These are phyloP conservation scores for Tinamus major DNA, from an alignment of 2,797 vertebrate species.

Conservation along the genomic window DNA sequence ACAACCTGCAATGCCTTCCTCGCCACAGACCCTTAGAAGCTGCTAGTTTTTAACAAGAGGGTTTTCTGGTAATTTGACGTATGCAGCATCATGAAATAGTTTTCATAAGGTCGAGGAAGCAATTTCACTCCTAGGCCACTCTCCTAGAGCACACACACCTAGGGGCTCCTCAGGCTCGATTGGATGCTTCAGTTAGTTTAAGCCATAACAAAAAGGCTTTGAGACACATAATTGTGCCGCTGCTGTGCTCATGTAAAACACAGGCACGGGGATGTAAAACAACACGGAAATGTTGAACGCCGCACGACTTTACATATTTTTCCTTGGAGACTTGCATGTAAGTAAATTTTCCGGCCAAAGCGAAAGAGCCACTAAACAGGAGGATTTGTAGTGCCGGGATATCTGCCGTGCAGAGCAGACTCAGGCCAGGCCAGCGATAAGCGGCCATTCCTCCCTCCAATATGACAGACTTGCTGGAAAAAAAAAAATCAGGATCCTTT, in stretches of 20 bases:
- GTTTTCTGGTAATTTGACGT: not conserved
- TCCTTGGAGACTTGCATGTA: not conserved
- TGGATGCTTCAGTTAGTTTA: not conserved
- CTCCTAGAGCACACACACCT: not conserved
- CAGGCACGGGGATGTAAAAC: not conserved
- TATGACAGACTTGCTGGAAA: not conserved
- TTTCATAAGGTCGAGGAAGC: not conserved
- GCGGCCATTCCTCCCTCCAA: not conserved
- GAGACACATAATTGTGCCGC: not conserved
- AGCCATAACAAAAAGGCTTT: not conserved
- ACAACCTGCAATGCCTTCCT: not conserved
- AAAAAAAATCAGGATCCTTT: not conserved
- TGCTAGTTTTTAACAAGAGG: not conserved
- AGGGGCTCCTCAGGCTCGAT: not conserved
- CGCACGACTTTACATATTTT: not conserved
- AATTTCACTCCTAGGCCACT: not conserved
- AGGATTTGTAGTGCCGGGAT: not conserved
- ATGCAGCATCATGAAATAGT: not conserved
- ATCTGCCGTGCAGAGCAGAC: not conserved
- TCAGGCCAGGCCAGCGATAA: not conserved
- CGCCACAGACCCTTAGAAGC: not conserved
- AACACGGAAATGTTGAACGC: not conserved
- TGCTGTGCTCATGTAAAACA: not conserved
- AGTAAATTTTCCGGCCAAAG: not conserved
- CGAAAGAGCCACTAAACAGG: not conserved